Conservation (phyloP, 1,140 invertebrate genomes). For the Calliphora vicina region DNA sequence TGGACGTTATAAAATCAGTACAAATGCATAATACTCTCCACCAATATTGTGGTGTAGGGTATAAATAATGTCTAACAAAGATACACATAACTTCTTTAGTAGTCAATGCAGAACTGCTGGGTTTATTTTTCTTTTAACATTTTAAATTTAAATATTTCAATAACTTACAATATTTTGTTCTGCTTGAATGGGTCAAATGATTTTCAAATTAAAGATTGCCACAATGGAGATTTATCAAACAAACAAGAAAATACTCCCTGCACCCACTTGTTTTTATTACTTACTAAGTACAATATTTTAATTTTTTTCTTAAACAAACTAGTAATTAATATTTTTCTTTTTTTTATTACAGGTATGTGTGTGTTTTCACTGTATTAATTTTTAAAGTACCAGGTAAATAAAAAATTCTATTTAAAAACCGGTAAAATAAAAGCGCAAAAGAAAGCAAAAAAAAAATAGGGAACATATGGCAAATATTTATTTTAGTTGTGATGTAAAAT, state of each 20-base stretch:
- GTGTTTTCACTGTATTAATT: background rate
- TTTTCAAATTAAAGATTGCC: background rate
- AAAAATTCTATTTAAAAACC: background rate
- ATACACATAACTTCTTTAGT: too few species aligned
- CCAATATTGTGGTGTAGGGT: too few species aligned
- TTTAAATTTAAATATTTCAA: background rate
- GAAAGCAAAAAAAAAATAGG: background rate
- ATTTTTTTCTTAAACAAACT: background rate
- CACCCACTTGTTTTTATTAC: background rate
- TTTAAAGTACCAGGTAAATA: background rate
- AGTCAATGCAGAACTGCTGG: too few species aligned
- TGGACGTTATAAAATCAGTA: too few species aligned
- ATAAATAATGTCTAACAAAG: too few species aligned
- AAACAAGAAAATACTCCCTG: background rate
- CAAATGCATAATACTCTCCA: too few species aligned
- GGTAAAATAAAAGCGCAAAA: background rate
- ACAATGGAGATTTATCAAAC: background rate
- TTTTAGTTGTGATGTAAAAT: background rate
- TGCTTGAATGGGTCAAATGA: background rate
- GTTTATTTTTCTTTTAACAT: too few species aligned
- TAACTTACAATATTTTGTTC: background rate
- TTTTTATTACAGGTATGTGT: constrained; percentile 22
- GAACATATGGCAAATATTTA: constrained; percentile 11
- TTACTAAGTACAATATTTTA: background rate
- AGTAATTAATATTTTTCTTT: background rate